A percentile compares a stretch with the other conserved stretches of the same genome.
These are phyloP conservation scores for Mallotus villosus DNA, from an alignment of 2,797 vertebrate species.

Conservation along the genomic window DNA sequence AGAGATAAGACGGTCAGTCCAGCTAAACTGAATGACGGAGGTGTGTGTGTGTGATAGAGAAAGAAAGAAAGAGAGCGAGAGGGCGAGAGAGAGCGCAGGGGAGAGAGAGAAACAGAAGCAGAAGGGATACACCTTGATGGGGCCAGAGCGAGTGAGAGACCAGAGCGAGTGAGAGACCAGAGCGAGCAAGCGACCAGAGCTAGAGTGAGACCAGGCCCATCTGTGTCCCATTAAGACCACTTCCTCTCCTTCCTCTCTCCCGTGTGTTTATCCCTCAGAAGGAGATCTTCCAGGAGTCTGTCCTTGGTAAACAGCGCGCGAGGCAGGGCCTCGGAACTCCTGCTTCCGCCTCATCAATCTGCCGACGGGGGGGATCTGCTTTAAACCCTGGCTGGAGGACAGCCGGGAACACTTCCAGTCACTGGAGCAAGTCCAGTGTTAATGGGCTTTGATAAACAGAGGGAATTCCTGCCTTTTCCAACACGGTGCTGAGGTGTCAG, in stretches of 20 bases:
- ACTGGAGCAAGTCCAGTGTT: not conserved
- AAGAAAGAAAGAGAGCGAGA: not conserved
- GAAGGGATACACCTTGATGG: no score
- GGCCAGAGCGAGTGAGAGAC: no score
- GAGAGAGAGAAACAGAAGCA: not conserved
- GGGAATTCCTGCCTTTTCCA: not conserved
- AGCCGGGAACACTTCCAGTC: not conserved
- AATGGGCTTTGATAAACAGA: not conserved
- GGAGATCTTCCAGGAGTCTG: not conserved
- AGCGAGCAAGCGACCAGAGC: not conserved
- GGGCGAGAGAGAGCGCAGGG: not conserved
- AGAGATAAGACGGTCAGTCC: no score
- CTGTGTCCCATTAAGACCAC: constrained; percentile 2
- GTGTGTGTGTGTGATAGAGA: not conserved
- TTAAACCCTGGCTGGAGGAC: not conserved
- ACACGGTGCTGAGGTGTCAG: not conserved
- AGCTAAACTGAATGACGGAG: no score
- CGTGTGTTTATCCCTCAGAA: constrained; percentile 9
- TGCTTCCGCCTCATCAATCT: constrained; percentile 20
- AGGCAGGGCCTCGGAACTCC: not conserved
- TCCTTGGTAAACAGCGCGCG: not conserved
- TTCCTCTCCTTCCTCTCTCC: not conserved
- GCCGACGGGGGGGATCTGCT: not conserved
- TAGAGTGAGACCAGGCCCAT: not conserved
- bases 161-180: constrained; percentile 4